Percentiles rank a stretch among this genome's conserved stretches.
These are phyloP conservation scores for Sarcophilus harrisii DNA, from an alignment of 2,797 vertebrate genomes.

Conservation along the genomic window DNA sequence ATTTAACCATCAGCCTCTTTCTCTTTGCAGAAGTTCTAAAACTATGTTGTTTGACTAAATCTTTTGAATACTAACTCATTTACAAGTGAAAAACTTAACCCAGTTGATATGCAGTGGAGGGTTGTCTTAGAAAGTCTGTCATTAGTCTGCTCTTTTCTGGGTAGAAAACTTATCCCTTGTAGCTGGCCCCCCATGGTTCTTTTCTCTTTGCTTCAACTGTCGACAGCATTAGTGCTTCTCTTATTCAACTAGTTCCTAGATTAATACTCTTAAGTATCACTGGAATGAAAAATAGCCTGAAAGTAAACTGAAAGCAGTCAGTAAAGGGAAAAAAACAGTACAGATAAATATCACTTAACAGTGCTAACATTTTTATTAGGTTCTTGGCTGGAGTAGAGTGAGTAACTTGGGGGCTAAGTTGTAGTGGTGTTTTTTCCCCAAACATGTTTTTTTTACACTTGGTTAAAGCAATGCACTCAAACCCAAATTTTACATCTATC, in stretches of 20 bases:
- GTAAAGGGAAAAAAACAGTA: not conserved
- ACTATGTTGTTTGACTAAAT: slow-evolving; percentile 6
- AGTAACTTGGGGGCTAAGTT: not conserved
- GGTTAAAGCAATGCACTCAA: not conserved
- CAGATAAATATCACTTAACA: not conserved
- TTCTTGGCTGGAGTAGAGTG: not conserved
- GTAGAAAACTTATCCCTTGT: slow-evolving; percentile 1
- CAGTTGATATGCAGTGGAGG: slow-evolving; percentile 6
- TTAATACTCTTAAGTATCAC: slow-evolving; percentile 2
- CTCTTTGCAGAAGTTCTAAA: not conserved
- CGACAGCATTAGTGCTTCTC: not conserved
- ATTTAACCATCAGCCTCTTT: not conserved
- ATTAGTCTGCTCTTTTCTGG: not conserved
- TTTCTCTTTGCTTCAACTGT: slow-evolving; percentile 32
- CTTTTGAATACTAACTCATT: slow-evolving; percentile 20
- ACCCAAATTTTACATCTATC: not conserved
- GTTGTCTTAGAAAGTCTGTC: not conserved
- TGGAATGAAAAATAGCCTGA: not conserved
- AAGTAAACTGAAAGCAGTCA: not conserved
- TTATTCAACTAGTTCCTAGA: slow-evolving; percentile 18
- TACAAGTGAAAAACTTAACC: slow-evolving; percentile 12
- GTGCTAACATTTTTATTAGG: not conserved
- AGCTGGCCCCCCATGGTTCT: not conserved
- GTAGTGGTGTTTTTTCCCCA: not conserved
- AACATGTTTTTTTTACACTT: not conserved